phyloP scores from a whole-genome alignment of 2,888 invertebrate species.

The Nomada ruficornis region DNA sequence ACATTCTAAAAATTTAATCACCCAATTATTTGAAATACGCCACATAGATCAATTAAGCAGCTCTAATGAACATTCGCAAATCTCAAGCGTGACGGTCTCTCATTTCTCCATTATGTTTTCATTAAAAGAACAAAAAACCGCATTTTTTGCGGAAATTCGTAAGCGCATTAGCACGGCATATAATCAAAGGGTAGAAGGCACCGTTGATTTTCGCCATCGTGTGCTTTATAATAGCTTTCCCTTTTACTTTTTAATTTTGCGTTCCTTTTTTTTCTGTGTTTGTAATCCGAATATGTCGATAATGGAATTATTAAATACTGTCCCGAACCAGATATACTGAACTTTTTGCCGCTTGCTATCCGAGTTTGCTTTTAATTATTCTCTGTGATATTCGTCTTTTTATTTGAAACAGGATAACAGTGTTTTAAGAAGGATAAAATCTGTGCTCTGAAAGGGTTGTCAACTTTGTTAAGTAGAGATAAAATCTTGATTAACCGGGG shows the following conservation, averaged over 20 bases:
- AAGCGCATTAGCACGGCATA: slow-evolving; percentile 55
- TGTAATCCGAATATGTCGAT: slow-evolving; percentile 82
- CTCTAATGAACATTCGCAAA: slow-evolving; percentile 2
- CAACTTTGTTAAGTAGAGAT: slow-evolving; percentile 2
- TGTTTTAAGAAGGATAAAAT: background rate
- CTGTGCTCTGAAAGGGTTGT: background rate
- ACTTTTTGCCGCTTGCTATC: slow-evolving; percentile 49
- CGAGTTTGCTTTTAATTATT: slow-evolving; percentile 47
- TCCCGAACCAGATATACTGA: slow-evolving; percentile 49
- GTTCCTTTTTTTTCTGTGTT: slow-evolving; percentile 72
- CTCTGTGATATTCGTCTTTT: background rate
- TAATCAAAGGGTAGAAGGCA: slow-evolving; percentile 40
- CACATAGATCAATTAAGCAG: slow-evolving; percentile 1
- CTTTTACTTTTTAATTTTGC: slow-evolving; percentile 39
- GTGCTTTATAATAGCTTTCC: slow-evolving; percentile 43
- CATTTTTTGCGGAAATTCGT: slow-evolving; percentile 42
- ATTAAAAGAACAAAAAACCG: slow-evolving; percentile 28
- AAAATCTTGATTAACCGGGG: no score
- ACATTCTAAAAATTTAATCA: slow-evolving; percentile 6
- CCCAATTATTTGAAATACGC: background rate
- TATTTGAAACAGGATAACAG: background rate
- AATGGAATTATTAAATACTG: slow-evolving; percentile 66
- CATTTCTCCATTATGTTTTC: slow-evolving; percentile 27
- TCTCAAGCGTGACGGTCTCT: slow-evolving; percentile 14
- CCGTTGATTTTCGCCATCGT: slow-evolving; percentile 29